Evolutionary conservation across 2,888 invertebrate species (phyloP), one percentile per base, ranked within the genome.

Genomic region (Halocaridina rubra): DNA sequence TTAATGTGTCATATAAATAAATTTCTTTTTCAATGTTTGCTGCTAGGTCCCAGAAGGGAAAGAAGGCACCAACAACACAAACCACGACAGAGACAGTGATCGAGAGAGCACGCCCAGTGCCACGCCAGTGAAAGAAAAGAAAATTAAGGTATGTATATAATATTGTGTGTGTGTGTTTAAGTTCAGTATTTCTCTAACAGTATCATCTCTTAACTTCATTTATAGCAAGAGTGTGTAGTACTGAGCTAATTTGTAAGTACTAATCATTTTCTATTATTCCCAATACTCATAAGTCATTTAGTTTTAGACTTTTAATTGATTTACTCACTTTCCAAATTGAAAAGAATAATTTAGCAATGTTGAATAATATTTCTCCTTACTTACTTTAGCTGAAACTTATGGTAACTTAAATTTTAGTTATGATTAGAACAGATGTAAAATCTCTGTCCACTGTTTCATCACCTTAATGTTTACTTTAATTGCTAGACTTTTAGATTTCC

Each of bases 91-190:
- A 59, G 81, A 46, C 33, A 79, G 75, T 27, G 53, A n/a, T n/a
- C n/a, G n/a, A n/a, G n/a, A n/a, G n/a, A n/a, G n/a, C n/a, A n/a
- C n/a, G n/a, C n/a, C 4, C n/a, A 59, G 19, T 22, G 22, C 13
- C 32, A 81, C 81, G 22, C 53, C 77, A 57, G 74, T 71, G 79
- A 82, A 76, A 39, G 81, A 69, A 79, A 80, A 75, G 67, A 88
- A 80, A 85, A 80, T 67, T 72, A 86, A 78, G 72, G 82, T 81
- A 69, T 30, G 72, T n/a, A n/a, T n/a, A n/a, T n/a, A n/a, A n/a
- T n/a, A n/a, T n/a, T n/a, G n/a, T n/a, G n/a, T n/a, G n/a, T n/a
- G n/a, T n/a, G n/a, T n/a, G n/a, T n/a, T n/a, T n/a, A n/a, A n/a
- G n/a, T n/a, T 32, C 3, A 3, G 8, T 22, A 7, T 8, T 0